Conservation (phyloP, 2,888 invertebrate genomes). For the Macropis europaea region DNA sequence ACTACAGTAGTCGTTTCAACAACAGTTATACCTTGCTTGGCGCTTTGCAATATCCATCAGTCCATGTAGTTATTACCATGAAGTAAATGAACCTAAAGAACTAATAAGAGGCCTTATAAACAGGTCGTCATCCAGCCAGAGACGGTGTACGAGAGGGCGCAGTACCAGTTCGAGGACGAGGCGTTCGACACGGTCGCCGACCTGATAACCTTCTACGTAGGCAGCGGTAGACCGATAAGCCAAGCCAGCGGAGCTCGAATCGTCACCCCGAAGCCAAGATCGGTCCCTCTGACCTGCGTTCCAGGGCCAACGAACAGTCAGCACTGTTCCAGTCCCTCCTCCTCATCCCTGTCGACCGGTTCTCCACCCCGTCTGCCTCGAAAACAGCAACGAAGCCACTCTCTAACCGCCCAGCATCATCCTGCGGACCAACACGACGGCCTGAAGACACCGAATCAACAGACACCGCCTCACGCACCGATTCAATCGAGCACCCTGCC, state of each 20-base stretch:
- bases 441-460: conserved; percentile 42
- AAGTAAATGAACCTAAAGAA: no score
- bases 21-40: neutral
- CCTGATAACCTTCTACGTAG: conserved; percentile 95
- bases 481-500: conserved; percentile 74
- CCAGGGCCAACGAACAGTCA: conserved; percentile 63
- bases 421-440: conserved; percentile 46
- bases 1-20: neutral
- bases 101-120: no score
- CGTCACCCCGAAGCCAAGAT: conserved; percentile 90
- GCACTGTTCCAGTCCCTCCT: conserved; percentile 81
- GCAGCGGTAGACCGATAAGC: conserved; percentile 94
- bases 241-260: conserved; percentile 93
- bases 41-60: no score
- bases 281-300: conserved; percentile 84
- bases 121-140: conserved; percentile 92
- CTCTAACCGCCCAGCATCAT: conserved; percentile 84
- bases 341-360: conserved; percentile 81
- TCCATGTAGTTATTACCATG: no score
- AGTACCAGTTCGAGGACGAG: conserved; percentile 97
- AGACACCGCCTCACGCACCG: conserved; percentile 48
- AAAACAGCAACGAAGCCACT: conserved; percentile 89
- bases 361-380: conserved; percentile 78
- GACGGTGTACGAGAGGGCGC: conserved; percentile 94
- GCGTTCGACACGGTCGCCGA: conserved; percentile 96